A percentile compares a stretch with the other conserved stretches of the same genome.
Conservation (phyloP, 2,888 invertebrate genomes). For the Odontocolon sp. region DNA sequence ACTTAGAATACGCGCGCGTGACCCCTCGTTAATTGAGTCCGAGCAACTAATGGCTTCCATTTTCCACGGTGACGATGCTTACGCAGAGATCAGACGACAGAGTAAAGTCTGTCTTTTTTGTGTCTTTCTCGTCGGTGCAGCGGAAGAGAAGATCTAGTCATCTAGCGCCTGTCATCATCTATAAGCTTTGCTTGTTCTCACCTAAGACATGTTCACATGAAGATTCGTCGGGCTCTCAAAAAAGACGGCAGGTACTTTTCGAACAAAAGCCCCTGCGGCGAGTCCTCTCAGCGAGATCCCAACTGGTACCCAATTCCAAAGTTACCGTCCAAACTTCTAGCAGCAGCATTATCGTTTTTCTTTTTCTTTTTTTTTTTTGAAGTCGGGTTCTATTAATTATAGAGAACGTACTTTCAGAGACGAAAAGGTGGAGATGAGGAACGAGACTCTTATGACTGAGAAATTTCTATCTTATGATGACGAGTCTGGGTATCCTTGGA, state of each 20-base stretch:
- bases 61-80: slow-evolving; percentile 63
- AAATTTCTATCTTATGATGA: slow-evolving; percentile 27
- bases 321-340: slow-evolving; percentile 10
- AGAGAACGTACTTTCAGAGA: slow-evolving; percentile 30
- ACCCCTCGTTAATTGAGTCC: slow-evolving; percentile 51
- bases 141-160: background rate
- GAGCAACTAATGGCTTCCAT: slow-evolving; percentile 60
- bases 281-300: background rate
- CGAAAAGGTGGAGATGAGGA: background rate
- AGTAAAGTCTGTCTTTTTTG: slow-evolving; percentile 3
- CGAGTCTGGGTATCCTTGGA: slow-evolving; percentile 4
- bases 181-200: slow-evolving; percentile 16
- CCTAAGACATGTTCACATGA: too few relatives aligned
- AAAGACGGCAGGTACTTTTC: slow-evolving; percentile 26
- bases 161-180: background rate
- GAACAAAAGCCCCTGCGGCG: slow-evolving; percentile 34
- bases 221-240: background rate
- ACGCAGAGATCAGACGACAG: slow-evolving; percentile 36
- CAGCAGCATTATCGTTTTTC: slow-evolving; percentile 3
- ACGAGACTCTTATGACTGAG: slow-evolving; percentile 3
- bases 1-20: slow-evolving; percentile 32
- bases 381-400: slow-evolving; percentile 48
- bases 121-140: slow-evolving; percentile 9
- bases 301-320: background rate
- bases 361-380: slow-evolving; percentile 3